phyloP scores from a whole-genome alignment of 1,140 invertebrate genomes.

The Lepidurus couesii region DNA sequence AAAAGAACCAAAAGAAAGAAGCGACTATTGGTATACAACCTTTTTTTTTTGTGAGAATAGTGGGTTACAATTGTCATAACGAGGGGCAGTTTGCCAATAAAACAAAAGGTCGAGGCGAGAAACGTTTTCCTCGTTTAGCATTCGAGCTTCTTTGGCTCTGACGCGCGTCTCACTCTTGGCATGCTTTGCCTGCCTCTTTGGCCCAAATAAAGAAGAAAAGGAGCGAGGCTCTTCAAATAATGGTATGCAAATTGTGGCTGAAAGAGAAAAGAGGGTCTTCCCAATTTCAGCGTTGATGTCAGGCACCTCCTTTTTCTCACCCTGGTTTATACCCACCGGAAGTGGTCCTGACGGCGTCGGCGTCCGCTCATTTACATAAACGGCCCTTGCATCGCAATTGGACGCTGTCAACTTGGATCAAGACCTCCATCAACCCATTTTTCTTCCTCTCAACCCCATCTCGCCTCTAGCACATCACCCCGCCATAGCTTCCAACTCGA shows the following conservation, averaged over 20 bases:
- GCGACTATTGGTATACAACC: background rate
- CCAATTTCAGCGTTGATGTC: constrained; percentile 7
- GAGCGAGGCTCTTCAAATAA: background rate
- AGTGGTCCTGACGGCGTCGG: constrained; percentile 12
- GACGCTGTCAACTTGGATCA: constrained; percentile 21
- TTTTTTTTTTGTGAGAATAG: constrained; percentile 4
- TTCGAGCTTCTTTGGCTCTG: background rate
- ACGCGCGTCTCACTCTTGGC: background rate
- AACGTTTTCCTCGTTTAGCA: background rate
- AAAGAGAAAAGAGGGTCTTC: background rate
- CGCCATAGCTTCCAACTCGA: background rate
- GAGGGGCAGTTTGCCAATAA: background rate
- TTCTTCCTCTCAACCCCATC: constrained; percentile 5
- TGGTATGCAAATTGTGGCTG: constrained; percentile 21
- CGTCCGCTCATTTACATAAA: constrained; percentile 18
- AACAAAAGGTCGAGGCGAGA: background rate
- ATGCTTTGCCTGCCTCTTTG: background rate
- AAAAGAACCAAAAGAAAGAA: background rate
- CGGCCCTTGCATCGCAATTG: constrained; percentile 20
- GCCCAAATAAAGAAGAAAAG: background rate
- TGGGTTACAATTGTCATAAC: background rate
- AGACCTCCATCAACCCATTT: constrained; percentile 16
- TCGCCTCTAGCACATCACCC: background rate
- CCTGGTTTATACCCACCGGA: constrained; percentile 18
- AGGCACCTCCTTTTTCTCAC: constrained; percentile 12